Conservation (phyloP, 2,888 invertebrate genomes). For the Clusia tigrina region DNA sequence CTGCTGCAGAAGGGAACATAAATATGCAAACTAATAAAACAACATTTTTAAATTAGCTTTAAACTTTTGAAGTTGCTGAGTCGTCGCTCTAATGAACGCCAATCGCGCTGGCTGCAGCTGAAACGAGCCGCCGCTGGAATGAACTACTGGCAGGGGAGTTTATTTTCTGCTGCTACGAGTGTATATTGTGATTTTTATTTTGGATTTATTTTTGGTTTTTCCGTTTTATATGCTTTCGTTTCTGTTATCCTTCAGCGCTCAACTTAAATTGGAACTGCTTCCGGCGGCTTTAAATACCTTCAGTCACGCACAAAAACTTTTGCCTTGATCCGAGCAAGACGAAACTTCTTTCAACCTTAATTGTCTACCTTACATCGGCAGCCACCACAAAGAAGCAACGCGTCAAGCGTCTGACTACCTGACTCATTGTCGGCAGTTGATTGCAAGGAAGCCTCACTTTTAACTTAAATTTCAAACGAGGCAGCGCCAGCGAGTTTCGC, state of each 20-base stretch:
- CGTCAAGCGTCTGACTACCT: constrained; percentile 2
- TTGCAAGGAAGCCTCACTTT: constrained; percentile 13
- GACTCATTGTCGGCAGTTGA: constrained; percentile 14
- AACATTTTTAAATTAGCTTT: too few relatives aligned
- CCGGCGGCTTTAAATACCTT: constrained; percentile 62
- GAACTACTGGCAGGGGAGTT: too few relatives aligned
- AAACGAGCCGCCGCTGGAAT: too few relatives aligned
- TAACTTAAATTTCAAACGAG: constrained; percentile 12
- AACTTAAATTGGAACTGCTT: constrained; percentile 63
- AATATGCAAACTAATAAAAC: too few relatives aligned
- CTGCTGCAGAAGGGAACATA: too few relatives aligned
- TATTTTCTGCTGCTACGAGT: not conserved
- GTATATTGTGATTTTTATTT: too few relatives aligned
- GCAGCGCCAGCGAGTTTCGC: not conserved
- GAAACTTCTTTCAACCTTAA: constrained; percentile 1
- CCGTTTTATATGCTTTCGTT: not conserved
- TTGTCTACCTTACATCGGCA: constrained; percentile 9
- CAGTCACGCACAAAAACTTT: constrained; percentile 61
- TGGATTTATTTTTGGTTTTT: not conserved
- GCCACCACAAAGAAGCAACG: not conserved
- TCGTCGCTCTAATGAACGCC: not conserved
- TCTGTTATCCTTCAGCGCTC: constrained; percentile 40
- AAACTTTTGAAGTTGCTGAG: not conserved
- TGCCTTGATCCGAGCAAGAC: constrained; percentile 40
- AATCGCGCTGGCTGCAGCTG: not conserved